Base-by-base conservation (phyloP, 2,113 vertebrate species). In the Ceyx margarethae region DNA sequence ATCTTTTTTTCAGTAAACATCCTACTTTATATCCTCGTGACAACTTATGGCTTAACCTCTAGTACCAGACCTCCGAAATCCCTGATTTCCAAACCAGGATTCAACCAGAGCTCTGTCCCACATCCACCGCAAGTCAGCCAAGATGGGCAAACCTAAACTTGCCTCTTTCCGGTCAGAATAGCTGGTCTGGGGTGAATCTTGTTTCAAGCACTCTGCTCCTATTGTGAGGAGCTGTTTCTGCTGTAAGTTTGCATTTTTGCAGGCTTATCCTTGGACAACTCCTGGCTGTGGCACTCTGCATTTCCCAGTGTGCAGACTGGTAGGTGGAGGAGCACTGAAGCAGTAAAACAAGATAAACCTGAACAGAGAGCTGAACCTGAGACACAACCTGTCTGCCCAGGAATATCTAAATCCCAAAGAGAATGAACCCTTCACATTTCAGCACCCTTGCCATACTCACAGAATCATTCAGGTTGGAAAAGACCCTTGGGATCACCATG, bases 121-220 rank as follows among this genome's bases (percentile, higher is more conserved):
- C 46, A 54, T 0, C 0, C 0, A 66, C 28, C 2, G 10, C 23
- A 51, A 53, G 43, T 42, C 54, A 73, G 6, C 46, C 42, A 50
- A 82, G 35, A 37, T 3, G 11, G 80, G 42, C 12, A 72, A 91
- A 80, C 42, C 13, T 48, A 33, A 51, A 28, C 56, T 60, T 65
- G 22, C 37, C 10, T 43, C 40, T 9, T 69, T 87, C 51, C 40
- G 31, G 10, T 65, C 53, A 67, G 68, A 61, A 82, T 2, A 85
- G 23, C 13, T 82, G 31, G 35, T 23, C 56, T 19, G 77, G 13
- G 35, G 35, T 40, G 67, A 84, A 86, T 13, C 48, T 56, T 81
- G 29, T 79, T 78, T 67, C 69, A 42, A 84, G 66, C 29, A 31
- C 33, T 71, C 48, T 71, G 29, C 56, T 89, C 22, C 45, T 40